Evolutionary conservation across 1,140 invertebrate species (phyloP), one percentile per base, ranked within the genome.

Genomic region (Akabosia matsudoensis): DNA sequence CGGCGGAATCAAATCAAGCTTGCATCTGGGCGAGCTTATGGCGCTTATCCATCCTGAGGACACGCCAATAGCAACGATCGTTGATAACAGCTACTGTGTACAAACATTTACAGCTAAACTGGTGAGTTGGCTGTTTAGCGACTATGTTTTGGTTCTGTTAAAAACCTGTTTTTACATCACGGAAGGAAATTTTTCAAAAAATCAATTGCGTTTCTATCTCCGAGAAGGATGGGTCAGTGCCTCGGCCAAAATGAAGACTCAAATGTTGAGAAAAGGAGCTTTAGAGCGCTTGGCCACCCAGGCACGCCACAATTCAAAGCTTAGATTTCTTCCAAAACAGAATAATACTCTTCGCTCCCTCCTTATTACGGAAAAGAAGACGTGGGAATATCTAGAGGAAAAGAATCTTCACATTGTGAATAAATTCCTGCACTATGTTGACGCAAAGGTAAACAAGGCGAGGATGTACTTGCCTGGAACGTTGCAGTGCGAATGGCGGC

Each of bases 81-180:
- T 22, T 76, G n/a, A 16, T 26, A 33, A 26, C 31, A 31, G 0
- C 7, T 1, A 3, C n/a, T n/a, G n/a, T n/a, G 31, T 16, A 1
- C 34, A 70, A 30, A 28, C 18, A 4, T 22, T 76, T 18, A 71
- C 76, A 33, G 33, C 78, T 4, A 74, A 74, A 16, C 30, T 76
- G 34, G 33, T 74, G 0, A n/a, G 18, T 4, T 79, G 78, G 78
- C n/a, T 79, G 0, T 74, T 64, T 22, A 54, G 28, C 7, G 31
- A 79, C 0, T 76, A 74, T 28, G 28, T 79, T 34, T 30, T 79
- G 16, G 22, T 31, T 0, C 0, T 79, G 1, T 16, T 79, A 2
- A 33, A 67, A 31, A 72, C 31, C 14, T 51, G 67, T 24, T 79
- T 79, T 70, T 76, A 79, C 33, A 67, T 30, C n/a, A 79, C 78